A percentile compares a stretch with the other conserved stretches of the same genome.
Conservation (phyloP, 2,797 vertebrate species). For the Cirrhinus mrigala region DNA sequence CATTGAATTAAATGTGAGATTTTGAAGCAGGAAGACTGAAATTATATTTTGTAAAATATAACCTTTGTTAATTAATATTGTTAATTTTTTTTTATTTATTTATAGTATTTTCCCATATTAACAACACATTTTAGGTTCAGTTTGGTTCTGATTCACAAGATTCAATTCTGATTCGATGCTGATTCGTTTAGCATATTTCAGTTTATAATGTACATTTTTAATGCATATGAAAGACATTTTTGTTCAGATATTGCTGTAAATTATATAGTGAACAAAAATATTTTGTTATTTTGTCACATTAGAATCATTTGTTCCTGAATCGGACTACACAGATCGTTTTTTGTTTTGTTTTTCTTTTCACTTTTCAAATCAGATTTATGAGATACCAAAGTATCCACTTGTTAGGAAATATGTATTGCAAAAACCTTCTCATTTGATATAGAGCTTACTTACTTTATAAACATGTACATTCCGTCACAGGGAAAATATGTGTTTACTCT, state of each 20-base stretch:
- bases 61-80: background rate
- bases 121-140: too few species aligned
- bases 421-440: background rate
- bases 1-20: background rate
- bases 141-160: background rate
- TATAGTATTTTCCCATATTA: too few species aligned
- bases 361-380: background rate
- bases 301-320: background rate
- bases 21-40: background rate
- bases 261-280: background rate
- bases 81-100: background rate
- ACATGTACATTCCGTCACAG: background rate
- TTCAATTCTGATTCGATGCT: background rate
- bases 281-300: too few species aligned
- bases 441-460: background rate
- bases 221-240: background rate
- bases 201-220: background rate
- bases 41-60: too few species aligned
- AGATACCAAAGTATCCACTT: background rate
- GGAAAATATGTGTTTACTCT: constrained; percentile 8
- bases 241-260: background rate
- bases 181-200: too few species aligned
- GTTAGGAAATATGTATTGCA: background rate
- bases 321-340: background rate
- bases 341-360: background rate